Percentiles rank a stretch among this genome's conserved stretches.
Conservation (phyloP, 1,140 invertebrate species). For the Lethrus apterus region DNA sequence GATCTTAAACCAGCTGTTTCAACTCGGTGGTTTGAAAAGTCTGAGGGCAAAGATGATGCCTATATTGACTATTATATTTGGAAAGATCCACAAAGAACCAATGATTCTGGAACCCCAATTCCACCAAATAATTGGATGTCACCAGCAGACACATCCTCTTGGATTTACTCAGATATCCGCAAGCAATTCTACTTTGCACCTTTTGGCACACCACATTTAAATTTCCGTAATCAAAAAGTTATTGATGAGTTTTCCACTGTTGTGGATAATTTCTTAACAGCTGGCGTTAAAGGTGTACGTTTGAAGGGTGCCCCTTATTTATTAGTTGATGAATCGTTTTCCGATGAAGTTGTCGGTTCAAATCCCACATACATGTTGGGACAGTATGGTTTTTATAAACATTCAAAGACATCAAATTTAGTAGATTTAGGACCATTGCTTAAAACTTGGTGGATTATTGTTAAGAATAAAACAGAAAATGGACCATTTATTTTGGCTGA, state of each 20-base stretch:
- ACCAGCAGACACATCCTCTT: conserved; percentile 48
- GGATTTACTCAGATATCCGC: conserved; percentile 49
- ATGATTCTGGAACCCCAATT: conserved; percentile 34
- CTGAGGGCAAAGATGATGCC: conserved; percentile 44
- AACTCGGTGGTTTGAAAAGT: conserved; percentile 60
- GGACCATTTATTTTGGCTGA: conserved; percentile 40
- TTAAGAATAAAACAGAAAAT: conserved; percentile 47
- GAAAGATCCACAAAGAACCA: conserved; percentile 37
- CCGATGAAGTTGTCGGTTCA: conserved; percentile 41
- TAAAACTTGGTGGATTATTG: conserved; percentile 48
- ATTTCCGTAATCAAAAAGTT: conserved; percentile 53
- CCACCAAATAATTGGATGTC: conserved; percentile 70
- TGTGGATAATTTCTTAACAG: conserved; percentile 57
- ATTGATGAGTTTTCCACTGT: conserved; percentile 56
- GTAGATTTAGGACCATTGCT: conserved; percentile 49
- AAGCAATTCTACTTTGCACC: conserved; percentile 55
- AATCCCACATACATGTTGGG: conserved; percentile 32
- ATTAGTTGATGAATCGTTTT: conserved; percentile 49
- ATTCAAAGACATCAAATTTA: conserved; percentile 52
- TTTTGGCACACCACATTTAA: conserved; percentile 56
- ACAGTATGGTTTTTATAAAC: conserved; percentile 53
- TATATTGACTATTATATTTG: conserved; percentile 67
- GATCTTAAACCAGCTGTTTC: conserved; percentile 42
- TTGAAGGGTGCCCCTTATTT: conserved; percentile 58
- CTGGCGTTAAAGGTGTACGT: conserved; percentile 68